phyloP scores from a whole-genome alignment of 2,113 vertebrate genomes.

The Ursus arctos region DNA sequence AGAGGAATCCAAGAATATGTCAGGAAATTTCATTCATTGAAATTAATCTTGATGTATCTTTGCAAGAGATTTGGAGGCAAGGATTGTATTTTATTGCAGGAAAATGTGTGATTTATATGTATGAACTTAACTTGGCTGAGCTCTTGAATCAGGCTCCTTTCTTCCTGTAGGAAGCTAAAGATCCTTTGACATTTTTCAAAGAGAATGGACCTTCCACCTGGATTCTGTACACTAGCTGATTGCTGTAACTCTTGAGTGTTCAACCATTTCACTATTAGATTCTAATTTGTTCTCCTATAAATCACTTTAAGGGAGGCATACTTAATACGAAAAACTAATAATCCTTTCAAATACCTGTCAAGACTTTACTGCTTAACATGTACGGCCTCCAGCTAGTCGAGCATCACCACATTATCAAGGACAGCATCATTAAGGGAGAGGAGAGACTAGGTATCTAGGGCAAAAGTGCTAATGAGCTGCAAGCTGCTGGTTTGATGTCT shows the following conservation, averaged over 20 bases:
- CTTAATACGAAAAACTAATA: conserved; percentile 15
- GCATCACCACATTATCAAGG: not conserved
- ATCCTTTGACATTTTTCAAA: conserved; percentile 45
- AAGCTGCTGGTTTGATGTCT: not conserved
- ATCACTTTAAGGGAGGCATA: conserved; percentile 26
- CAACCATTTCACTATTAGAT: not conserved
- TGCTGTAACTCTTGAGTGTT: not conserved
- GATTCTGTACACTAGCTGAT: conserved; percentile 35
- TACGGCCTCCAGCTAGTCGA: not conserved
- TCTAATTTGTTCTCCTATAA: conserved; percentile 24
- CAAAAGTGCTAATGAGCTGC: conserved; percentile 17
- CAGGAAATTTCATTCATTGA: conserved; percentile 50
- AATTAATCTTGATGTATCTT: conserved; percentile 56
- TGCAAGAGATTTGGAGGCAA: conserved; percentile 11
- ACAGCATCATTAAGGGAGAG: conserved; percentile 17
- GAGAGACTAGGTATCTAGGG: not conserved
- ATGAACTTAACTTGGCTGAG: conserved; percentile 21
- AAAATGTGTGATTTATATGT: conserved; percentile 5
- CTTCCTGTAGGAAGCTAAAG: conserved; percentile 16
- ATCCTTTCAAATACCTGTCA: conserved; percentile 35
- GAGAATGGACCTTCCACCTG: not conserved
- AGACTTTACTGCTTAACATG: not conserved
- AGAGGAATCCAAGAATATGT: conserved; percentile 65
- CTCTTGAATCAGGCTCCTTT: not conserved
- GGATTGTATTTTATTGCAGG: not conserved